These are phyloP conservation scores for Drosophila lowei DNA, from an alignment of 1,140 invertebrate species.

Conservation along the genomic window DNA sequence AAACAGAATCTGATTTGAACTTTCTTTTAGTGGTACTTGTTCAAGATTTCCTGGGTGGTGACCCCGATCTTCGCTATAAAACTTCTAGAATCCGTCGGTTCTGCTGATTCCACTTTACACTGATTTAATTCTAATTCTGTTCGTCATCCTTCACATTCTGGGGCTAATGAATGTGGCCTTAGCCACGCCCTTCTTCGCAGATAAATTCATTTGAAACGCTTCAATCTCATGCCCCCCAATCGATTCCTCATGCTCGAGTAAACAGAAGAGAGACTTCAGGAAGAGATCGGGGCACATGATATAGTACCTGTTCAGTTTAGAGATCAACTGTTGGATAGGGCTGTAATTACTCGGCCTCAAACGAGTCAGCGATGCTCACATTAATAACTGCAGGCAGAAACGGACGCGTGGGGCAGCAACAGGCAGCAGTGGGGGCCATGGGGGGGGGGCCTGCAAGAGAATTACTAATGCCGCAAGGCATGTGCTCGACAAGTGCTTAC, in stretches of 20 bases:
- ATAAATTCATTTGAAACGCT: constrained; percentile 8
- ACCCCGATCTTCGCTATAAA: too few species aligned
- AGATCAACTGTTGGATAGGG: constrained; percentile 18
- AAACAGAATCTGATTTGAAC: too few species aligned
- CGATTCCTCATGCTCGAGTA: constrained; percentile 26
- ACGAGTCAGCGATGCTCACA: constrained; percentile 14
- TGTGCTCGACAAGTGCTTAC: constrained; percentile 65
- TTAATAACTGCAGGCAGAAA: constrained; percentile 6
- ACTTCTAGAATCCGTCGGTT: neutral
- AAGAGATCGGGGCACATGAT: constrained; percentile 14
- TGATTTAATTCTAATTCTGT: too few species aligned
- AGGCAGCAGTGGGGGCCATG: neutral
- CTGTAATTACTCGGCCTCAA: constrained; percentile 27
- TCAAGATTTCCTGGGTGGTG: too few species aligned
- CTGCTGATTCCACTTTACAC: too few species aligned
- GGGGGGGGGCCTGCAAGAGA: too few species aligned
- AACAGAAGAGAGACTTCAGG: constrained; percentile 16
- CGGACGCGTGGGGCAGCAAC: neutral
- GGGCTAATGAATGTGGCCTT: too few species aligned
- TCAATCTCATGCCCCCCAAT: constrained; percentile 15
- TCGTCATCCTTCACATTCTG: too few species aligned
- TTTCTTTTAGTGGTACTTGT: too few species aligned
- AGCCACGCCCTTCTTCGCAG: neutral
- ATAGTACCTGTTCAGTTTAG: constrained; percentile 1
- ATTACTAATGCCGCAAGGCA: constrained; percentile 21